These are phyloP conservation scores for Periophthalmus magnuspinnatus DNA, from an alignment of 2,797 vertebrate genomes.

Conservation along the genomic window DNA sequence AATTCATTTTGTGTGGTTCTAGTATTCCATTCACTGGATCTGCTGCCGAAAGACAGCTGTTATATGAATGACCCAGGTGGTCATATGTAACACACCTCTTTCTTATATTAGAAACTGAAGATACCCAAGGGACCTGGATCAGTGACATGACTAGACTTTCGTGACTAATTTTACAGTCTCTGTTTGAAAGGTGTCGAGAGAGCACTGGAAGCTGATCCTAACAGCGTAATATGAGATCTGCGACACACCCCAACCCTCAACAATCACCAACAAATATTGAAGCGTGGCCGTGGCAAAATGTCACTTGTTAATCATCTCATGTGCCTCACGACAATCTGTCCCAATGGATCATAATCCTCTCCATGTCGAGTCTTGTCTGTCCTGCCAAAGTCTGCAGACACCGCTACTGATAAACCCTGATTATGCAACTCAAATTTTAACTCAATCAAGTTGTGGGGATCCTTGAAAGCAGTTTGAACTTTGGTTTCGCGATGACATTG, in stretches of 20 bases:
- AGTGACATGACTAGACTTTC: conserved; percentile 5
- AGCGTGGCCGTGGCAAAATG: conserved; percentile 15
- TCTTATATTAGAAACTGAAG: conserved; percentile 33
- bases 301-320: conserved; percentile 63
- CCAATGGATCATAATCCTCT: conserved; percentile 73
- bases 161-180: conserved; percentile 8
- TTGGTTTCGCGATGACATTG: not conserved
- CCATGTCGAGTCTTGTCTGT: conserved; percentile 44
- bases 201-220: conserved; percentile 44
- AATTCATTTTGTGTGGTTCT: not conserved
- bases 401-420: conserved; percentile 7
- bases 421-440: not conserved
- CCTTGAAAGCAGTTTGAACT: not conserved
- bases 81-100: conserved; percentile 27
- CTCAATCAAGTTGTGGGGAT: not conserved
- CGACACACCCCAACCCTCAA: conserved; percentile 65
- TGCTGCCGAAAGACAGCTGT: conserved; percentile 23
- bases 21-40: not conserved
- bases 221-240: conserved; percentile 59
- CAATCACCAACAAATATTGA: conserved; percentile 41
- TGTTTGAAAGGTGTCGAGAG: conserved; percentile 38
- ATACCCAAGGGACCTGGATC: conserved; percentile 14
- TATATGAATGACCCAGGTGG: conserved; percentile 33
- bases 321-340: conserved; percentile 51
- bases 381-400: conserved; percentile 37